These are phyloP conservation scores for Crotalus tigris DNA, from an alignment of 2,113 vertebrate genomes.

Conservation along the genomic window DNA sequence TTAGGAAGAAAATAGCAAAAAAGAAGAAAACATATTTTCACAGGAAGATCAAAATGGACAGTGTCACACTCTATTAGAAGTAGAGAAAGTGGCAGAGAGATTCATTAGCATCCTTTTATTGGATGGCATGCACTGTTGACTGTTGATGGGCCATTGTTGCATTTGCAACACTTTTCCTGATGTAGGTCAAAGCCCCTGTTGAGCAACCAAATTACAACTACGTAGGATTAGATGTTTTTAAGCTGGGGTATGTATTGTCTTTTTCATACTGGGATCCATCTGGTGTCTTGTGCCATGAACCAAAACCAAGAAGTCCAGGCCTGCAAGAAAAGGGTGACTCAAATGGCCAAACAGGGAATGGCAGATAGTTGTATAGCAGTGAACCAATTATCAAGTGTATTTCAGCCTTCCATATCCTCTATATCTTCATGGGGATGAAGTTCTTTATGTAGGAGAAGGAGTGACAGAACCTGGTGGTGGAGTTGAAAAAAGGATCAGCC, in stretches of 20 bases:
- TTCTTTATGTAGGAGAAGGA: not conserved
- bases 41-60: constrained; percentile 39
- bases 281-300: not conserved
- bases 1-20: constrained; percentile 2
- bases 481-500: not conserved
- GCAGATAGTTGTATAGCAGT: not conserved
- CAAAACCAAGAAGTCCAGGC: not conserved
- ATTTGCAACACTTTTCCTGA: not conserved
- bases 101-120: constrained; percentile 31
- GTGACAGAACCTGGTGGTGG: not conserved
- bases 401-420: not conserved
- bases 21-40: constrained; percentile 20
- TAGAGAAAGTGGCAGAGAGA: constrained; percentile 31
- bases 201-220: not conserved
- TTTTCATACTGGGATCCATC: not conserved
- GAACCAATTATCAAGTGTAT: not conserved
- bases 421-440: not conserved
- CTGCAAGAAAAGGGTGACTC: not conserved
- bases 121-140: not conserved
- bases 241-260: not conserved
- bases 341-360: not conserved
- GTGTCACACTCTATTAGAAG: constrained; percentile 32
- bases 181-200: not conserved
- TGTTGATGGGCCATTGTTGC: not conserved
- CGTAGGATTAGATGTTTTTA: not conserved